A percentile compares a stretch with the other conserved stretches of the same genome.
Conservation (phyloP, 1,140 invertebrate species). For the Orius laevigatus region DNA sequence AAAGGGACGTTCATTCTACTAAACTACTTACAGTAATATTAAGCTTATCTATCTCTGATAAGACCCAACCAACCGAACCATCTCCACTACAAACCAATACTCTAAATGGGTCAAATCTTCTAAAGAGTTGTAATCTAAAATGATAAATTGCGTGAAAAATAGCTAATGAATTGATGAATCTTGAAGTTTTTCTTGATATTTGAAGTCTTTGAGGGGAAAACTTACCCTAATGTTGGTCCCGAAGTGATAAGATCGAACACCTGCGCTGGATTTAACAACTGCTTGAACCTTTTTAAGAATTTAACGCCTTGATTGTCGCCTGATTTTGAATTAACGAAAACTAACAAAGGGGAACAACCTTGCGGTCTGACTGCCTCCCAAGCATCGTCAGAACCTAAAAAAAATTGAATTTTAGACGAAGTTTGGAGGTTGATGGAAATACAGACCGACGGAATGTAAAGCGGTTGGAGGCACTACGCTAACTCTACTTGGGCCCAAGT, state of each 20-base stretch:
- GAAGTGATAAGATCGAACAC: slow-evolving; percentile 87
- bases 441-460: slow-evolving; percentile 69
- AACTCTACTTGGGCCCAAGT: slow-evolving; percentile 68
- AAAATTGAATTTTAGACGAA: slow-evolving; percentile 4
- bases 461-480: slow-evolving; percentile 86
- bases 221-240: slow-evolving; percentile 71
- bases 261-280: slow-evolving; percentile 90
- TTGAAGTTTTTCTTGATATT: background rate
- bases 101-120: slow-evolving; percentile 79
- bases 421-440: too few species aligned
- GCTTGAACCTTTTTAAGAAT: slow-evolving; percentile 87
- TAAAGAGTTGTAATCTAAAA: slow-evolving; percentile 58
- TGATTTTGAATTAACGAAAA: slow-evolving; percentile 94
- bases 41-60: slow-evolving; percentile 80
- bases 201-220: slow-evolving; percentile 4
- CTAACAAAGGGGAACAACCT: slow-evolving; percentile 72
- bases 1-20: too few species aligned
- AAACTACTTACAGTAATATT: slow-evolving; percentile 69
- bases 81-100: slow-evolving; percentile 86
- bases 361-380: slow-evolving; percentile 74
- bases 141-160: slow-evolving; percentile 12
- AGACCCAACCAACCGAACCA: slow-evolving; percentile 85
- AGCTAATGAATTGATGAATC: background rate
- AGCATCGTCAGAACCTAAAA: slow-evolving; percentile 53
- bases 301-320: slow-evolving; percentile 96